Evolutionary conservation across 2,797 vertebrate genomes (phyloP), one percentile per base, ranked within the genome.

Genomic region (Alca torda): DNA sequence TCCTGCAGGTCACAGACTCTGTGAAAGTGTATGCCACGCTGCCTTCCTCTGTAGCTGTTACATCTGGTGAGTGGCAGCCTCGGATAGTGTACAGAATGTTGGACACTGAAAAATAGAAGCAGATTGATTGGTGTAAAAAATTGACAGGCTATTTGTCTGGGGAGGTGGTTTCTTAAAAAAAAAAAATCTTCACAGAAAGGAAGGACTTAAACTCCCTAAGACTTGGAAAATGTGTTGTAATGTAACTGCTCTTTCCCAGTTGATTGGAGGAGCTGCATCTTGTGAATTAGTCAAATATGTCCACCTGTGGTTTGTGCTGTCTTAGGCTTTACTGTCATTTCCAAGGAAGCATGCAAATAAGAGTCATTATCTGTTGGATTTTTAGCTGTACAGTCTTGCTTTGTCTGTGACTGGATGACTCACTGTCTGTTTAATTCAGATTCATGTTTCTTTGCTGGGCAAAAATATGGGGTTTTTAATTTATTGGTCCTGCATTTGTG

Each of bases 1-100:
- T 99, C 85, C 96, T 99, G 87, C 99, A 99, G 53, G 98, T 99
- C 63, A 97, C 98, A 1, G 98, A 99, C 14, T n/a, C 78, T 1
- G 98, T 98, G 65, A 98, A 96, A 72, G 95, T 99, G 26, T 97
- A 97, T 10, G 99, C 99, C 10, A 96, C 98, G 0, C 98, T 99
- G 23, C 99, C 99, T 1, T 87, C 98, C 45, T 94, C 98, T 0
- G 97, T 94, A 16, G 99, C 98, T 56, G 98, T 99, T 59, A 99
- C 99, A 1, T 99, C 99, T 86, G 98, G 99, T 99, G 96, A 98
- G 99, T 98, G 70, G 18, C 65, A 65, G 31, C 73, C 59, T 65
- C 7, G 2, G 39, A 20, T 11, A 51, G 48, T 7, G 0, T 20
- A 5, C 18, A 17, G 67, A n/a, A 23, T 20, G 35, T 23, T 10